These are phyloP conservation scores for Druon quercuslanigerum DNA, from an alignment of 1,140 invertebrate species.

Conservation along the genomic window DNA sequence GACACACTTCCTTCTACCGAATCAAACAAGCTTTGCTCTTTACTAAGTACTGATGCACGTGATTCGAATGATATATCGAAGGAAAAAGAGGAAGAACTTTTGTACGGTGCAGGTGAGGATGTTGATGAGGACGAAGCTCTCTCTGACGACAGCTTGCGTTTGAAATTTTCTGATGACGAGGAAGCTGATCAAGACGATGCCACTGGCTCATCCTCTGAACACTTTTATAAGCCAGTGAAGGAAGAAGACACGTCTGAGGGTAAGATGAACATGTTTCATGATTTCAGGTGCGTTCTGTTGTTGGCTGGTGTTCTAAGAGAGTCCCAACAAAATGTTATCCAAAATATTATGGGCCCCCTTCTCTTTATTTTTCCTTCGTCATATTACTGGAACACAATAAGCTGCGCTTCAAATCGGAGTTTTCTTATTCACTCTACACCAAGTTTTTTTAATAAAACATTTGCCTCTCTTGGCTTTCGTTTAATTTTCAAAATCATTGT, in stretches of 20 bases:
- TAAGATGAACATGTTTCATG: conserved; percentile 27
- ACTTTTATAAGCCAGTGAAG: conserved; percentile 26
- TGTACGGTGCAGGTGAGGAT: conserved; percentile 59
- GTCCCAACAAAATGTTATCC: too few relatives aligned
- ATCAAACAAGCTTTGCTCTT: conserved; percentile 51
- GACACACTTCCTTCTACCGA: conserved; percentile 57
- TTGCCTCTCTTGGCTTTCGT: not conserved
- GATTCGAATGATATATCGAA: conserved; percentile 55
- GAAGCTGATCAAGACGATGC: conserved; percentile 55
- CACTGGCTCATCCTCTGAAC: not conserved
- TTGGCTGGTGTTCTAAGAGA: too few relatives aligned
- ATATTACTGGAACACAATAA: too few relatives aligned
- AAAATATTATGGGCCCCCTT: too few relatives aligned
- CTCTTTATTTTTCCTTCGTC: too few relatives aligned
- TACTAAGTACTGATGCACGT: conserved; percentile 46
- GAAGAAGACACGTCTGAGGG: conserved; percentile 30
- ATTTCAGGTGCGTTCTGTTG: not conserved
- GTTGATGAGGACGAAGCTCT: conserved; percentile 67
- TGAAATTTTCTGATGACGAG: conserved; percentile 70
- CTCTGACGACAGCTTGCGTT: conserved; percentile 67
- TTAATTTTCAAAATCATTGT: conserved; percentile 28
- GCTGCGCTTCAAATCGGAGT: too few relatives aligned
- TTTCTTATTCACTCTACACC: too few relatives aligned
- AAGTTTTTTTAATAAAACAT: too few relatives aligned
- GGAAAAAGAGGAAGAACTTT: conserved; percentile 61